Evolutionary conservation across 2,113 vertebrate genomes (phyloP), one percentile per base, ranked within the genome.

Genomic region (Oreochromis niloticus): DNA sequence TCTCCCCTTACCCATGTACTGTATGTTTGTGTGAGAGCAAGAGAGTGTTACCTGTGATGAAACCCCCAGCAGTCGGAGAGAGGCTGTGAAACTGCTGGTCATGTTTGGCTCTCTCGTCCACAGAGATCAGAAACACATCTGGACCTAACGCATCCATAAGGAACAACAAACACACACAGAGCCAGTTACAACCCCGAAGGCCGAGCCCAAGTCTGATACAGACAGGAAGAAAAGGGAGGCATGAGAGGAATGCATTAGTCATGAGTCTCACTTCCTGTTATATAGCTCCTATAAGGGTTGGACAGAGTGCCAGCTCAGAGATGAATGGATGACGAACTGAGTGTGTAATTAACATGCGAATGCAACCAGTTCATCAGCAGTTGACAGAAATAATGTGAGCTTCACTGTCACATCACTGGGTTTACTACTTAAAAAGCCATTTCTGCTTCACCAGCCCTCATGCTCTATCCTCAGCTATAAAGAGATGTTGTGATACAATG

Each of bases 81-180:
- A 99, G 96, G 94, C 98, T 98, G 87, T 97, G 98, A 95, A 99
- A 99, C 96, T 99, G 99, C 82, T 99, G 99, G 93, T 99, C 99
- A 95, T 99, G 97, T 94, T 99, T 99, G 16, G 97, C 97, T 97
- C 99, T 96, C 92, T 99, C 99, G 87, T 99, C 98, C 95, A 97
- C 96, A 46, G 98, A 99, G 95, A 99, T 98, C 91, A 98, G 97
- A 97, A 98, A 99, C 94, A 98, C 96, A 95, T 99, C 98, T 95
- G 93, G 89, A 91, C 98, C 98, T 98, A 87, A 54, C 43, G 68
- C 81, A 92, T 82, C 66, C 63, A 84, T 32, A 13, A 34, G 3
- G 57, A n/a, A 87, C 54, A 17, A 48, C 54, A 85, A 13, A 90
- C 5, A 81, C 52, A 82, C 48, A 89, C 61, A 84, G 52, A 83